phyloP scores from a whole-genome alignment of 2,797 vertebrate genomes.

The Petrocephalus sullivani region DNA sequence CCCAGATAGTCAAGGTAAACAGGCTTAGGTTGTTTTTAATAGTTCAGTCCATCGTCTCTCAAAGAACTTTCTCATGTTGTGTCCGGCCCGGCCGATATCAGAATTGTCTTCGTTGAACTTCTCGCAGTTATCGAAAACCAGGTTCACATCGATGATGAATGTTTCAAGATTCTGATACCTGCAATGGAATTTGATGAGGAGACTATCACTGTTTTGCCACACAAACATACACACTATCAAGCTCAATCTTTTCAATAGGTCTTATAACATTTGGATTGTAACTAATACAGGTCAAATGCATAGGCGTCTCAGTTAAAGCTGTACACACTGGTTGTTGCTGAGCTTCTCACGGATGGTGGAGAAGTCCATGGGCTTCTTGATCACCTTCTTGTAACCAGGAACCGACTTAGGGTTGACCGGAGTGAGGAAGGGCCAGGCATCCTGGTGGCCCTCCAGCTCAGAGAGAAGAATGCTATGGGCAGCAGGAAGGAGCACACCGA shows the following conservation, averaged over 20 bases:
- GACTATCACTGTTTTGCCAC: background rate
- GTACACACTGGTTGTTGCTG: constrained; percentile 75
- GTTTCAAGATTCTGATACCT: constrained; percentile 78
- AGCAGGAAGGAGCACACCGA: background rate
- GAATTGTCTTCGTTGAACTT: constrained; percentile 86
- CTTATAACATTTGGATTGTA: background rate
- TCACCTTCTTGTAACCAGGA: constrained; percentile 83
- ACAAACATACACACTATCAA: background rate
- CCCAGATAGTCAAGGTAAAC: constrained; percentile 52
- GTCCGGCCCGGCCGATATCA: constrained; percentile 81
- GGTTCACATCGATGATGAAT: constrained; percentile 78
- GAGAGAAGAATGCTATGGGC: constrained; percentile 66
- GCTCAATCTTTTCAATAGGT: background rate
- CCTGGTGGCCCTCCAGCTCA: constrained; percentile 80
- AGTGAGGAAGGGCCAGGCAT: constrained; percentile 81
- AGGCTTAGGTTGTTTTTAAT: constrained; percentile 69
- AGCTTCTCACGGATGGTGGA: constrained; percentile 81
- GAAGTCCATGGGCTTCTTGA: constrained; percentile 87
- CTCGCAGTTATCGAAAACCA: constrained; percentile 90
- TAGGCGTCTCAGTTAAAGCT: background rate
- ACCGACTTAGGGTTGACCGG: constrained; percentile 85
- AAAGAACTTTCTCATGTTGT: constrained; percentile 81
- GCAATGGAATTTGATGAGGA: constrained; percentile 31
- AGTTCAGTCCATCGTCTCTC: constrained; percentile 77
- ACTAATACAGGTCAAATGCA: background rate